Evolutionary conservation across 2,113 vertebrate genomes (phyloP).

Genomic region (Chloropsis hardwickii): DNA sequence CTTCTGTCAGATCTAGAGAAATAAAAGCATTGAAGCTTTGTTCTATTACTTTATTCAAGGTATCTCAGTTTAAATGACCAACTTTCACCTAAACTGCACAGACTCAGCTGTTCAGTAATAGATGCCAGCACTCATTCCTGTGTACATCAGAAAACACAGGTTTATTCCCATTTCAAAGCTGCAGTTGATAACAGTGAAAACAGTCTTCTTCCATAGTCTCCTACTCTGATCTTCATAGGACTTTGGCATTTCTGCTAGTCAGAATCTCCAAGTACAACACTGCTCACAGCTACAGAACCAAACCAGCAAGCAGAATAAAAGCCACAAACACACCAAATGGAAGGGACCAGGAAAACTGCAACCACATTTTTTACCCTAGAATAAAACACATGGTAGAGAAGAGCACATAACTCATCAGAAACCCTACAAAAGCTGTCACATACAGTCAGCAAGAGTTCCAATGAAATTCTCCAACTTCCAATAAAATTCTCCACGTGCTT

Average conservation of each 20-base stretch:
- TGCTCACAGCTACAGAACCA: not conserved
- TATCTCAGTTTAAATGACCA: not conserved
- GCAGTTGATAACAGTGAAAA: not conserved
- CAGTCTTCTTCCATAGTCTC: not conserved
- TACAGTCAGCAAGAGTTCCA: not conserved
- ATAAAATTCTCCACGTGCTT: not conserved
- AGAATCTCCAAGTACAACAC: not conserved
- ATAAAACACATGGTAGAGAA: not conserved
- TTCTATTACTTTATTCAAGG: not conserved
- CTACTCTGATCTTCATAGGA: not conserved
- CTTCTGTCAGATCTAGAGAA: slow-evolving; percentile 46
- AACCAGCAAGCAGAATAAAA: not conserved
- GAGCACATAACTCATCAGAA: not conserved
- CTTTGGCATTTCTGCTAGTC: not conserved
- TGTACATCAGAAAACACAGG: not conserved
- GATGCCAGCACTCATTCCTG: not conserved
- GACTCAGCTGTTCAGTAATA: not conserved
- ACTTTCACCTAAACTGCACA: not conserved
- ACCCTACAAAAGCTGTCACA: not conserved
- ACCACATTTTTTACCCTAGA: not conserved
- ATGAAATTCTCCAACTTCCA: not conserved
- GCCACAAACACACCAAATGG: not conserved
- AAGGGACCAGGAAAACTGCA: not conserved
- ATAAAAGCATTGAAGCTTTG: not conserved
- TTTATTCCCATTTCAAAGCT: slow-evolving; percentile 24